A percentile compares a stretch with the other conserved stretches of the same genome.
These are phyloP conservation scores for Caenorhabditis sp. DNA, from an alignment of 2,888 invertebrate genomes.

Conservation along the genomic window DNA sequence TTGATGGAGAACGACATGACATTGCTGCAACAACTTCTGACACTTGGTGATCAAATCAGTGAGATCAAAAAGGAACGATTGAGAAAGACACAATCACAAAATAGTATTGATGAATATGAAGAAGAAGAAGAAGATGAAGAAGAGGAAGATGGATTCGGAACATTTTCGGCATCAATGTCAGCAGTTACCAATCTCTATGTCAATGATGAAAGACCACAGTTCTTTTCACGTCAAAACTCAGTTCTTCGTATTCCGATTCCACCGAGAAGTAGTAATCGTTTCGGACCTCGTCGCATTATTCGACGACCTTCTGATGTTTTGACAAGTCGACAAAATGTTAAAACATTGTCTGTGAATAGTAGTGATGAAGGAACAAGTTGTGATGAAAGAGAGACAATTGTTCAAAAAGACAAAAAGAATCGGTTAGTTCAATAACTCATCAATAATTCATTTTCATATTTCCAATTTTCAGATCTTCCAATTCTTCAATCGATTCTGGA, in stretches of 20 bases:
- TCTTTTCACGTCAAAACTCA: slow-evolving; percentile 69
- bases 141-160: background rate
- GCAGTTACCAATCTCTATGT: slow-evolving; percentile 61
- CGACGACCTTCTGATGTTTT: slow-evolving; percentile 54
- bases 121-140: slow-evolving; percentile 48
- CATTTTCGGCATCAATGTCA: slow-evolving; percentile 60
- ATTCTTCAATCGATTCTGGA: slow-evolving; percentile 52
- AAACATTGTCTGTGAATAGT: slow-evolving; percentile 41
- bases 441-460: background rate
- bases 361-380: slow-evolving; percentile 26
- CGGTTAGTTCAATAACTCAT: background rate
- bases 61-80: slow-evolving; percentile 51
- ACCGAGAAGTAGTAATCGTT: slow-evolving; percentile 62
- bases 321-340: slow-evolving; percentile 29
- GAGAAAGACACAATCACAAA: slow-evolving; percentile 42
- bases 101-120: slow-evolving; percentile 43
- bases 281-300: slow-evolving; percentile 54
- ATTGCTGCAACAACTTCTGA: slow-evolving; percentile 67
- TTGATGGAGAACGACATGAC: slow-evolving; percentile 70
- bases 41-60: slow-evolving; percentile 61
- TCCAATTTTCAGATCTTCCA: slow-evolving; percentile 39
- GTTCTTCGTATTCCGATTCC: slow-evolving; percentile 69
- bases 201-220: slow-evolving; percentile 60
- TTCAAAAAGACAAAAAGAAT: slow-evolving; percentile 6
- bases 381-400: background rate